Conservation (phyloP, 2,113 vertebrate species). For the Phyllostomus hastatus region DNA sequence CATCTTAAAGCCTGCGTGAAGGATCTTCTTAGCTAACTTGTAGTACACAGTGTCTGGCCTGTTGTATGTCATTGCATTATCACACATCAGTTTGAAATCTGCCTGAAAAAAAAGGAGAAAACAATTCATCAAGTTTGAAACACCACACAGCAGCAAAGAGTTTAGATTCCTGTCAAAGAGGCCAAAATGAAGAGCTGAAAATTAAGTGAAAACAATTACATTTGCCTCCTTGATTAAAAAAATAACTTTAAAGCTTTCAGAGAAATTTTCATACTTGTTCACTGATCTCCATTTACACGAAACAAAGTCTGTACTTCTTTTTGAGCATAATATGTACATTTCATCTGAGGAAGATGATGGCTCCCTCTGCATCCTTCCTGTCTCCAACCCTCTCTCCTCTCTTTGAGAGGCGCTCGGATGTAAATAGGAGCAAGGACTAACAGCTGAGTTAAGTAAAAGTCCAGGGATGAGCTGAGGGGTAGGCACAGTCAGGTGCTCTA, state of each 20-base stretch:
- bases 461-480: fast-evolving
- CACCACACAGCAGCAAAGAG: background rate
- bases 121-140: background rate
- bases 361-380: background rate
- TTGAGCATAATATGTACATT: fast-evolving
- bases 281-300: background rate
- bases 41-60: constrained; percentile 98
- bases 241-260: background rate
- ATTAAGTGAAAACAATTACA: background rate
- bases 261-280: background rate
- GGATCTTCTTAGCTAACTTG: constrained; percentile 98
- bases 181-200: background rate
- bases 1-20: constrained; percentile 99
- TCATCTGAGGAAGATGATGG: background rate
- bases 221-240: background rate
- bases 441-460: fast-evolving
- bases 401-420: background rate
- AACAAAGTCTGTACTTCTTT: background rate
- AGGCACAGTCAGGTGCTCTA: fast-evolving
- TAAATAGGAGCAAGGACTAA: background rate
- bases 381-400: background rate
- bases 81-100: constrained; percentile 99
- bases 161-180: background rate
- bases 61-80: constrained; percentile 99
- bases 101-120: constrained; percentile 84